Conservation (phyloP, 2,888 invertebrate genomes). For the Lymantria monacha region DNA sequence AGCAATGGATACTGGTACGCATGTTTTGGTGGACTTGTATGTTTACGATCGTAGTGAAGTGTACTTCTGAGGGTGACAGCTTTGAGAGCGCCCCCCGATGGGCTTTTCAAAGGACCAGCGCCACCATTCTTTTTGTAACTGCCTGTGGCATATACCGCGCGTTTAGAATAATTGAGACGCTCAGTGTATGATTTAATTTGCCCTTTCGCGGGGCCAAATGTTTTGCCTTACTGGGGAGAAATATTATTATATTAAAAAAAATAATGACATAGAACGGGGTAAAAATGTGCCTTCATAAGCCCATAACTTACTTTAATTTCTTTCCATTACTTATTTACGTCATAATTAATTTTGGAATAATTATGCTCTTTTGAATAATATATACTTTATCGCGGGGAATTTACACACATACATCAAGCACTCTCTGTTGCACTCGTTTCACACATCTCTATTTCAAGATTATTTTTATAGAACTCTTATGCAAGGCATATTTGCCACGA, state of each 20-base stretch:
- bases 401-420: no score
- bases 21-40: conserved; percentile 44
- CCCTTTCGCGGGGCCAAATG: conserved; percentile 60
- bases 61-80: conserved; percentile 76
- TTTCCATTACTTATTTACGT: no score
- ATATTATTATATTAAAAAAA: conserved; percentile 47
- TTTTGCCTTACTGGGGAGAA: conserved; percentile 48
- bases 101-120: conserved; percentile 77
- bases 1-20: conserved; percentile 44
- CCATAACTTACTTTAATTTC: no score
- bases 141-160: conserved; percentile 62
- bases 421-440: no score
- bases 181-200: conserved; percentile 78
- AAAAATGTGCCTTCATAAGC: conserved; percentile 6
- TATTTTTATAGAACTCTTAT: no score
- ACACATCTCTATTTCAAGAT: no score
- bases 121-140: conserved; percentile 72
- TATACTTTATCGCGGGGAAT: no score
- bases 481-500: no score
- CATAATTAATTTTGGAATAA: no score
- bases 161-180: conserved; percentile 77
- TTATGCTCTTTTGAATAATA: no score
- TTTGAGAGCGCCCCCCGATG: conserved; percentile 73
- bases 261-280: conserved; percentile 32
- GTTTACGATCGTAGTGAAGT: conserved; percentile 60